Conservation (phyloP, 2,113 vertebrate species). For the Gallinago jamesoni region DNA sequence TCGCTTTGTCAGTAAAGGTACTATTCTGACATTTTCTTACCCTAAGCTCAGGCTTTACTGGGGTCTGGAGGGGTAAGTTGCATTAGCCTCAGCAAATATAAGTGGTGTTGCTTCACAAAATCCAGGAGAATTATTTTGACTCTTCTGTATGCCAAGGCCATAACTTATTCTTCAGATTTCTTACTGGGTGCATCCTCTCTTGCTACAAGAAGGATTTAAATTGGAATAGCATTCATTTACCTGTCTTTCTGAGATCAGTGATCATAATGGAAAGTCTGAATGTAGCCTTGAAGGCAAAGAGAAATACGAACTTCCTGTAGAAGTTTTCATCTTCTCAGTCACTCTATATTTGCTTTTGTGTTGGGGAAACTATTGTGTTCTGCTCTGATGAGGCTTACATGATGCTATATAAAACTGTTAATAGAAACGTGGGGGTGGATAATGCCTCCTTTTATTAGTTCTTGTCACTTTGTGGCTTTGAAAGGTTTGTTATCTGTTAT, state of each 20-base stretch:
- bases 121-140: not conserved
- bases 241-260: not conserved
- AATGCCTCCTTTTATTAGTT: conserved; percentile 34
- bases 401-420: not conserved
- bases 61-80: not conserved
- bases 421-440: not conserved
- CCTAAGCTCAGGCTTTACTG: not conserved
- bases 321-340: not conserved
- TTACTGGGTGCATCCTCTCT: not conserved
- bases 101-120: not conserved
- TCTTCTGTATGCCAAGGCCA: not conserved
- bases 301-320: not conserved
- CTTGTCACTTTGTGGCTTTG: conserved; percentile 35
- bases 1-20: not conserved
- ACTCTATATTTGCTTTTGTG: conserved; percentile 9
- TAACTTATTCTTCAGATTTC: not conserved
- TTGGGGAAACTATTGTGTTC: not conserved
- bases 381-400: not conserved
- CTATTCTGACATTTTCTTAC: not conserved
- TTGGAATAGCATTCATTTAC: not conserved
- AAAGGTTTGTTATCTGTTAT: conserved; percentile 22
- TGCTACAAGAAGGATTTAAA: not conserved
- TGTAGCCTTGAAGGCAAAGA: not conserved
- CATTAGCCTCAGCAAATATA: not conserved
- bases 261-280: not conserved